These are phyloP conservation scores for Verasper variegatus DNA, from an alignment of 2,113 vertebrate genomes.

Conservation along the genomic window DNA sequence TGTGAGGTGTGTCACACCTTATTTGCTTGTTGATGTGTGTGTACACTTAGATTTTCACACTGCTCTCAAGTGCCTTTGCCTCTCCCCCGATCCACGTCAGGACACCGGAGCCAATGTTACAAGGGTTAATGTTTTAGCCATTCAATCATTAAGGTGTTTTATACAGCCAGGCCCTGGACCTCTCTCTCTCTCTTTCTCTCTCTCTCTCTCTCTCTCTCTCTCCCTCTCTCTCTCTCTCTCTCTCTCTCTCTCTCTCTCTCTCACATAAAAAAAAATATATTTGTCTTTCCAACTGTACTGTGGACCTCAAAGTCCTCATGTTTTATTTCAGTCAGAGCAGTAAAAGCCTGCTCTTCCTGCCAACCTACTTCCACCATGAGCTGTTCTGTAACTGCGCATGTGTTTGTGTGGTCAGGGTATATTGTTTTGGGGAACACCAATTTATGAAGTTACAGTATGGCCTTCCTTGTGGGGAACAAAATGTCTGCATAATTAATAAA, in stretches of 20 bases:
- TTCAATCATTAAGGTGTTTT: constrained; percentile 82
- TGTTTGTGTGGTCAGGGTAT: constrained; percentile 16
- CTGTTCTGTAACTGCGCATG: constrained; percentile 57
- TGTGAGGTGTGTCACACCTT: constrained; percentile 25
- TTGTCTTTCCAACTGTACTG: constrained; percentile 87
- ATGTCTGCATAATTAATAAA: no score
- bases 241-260: constrained; percentile 76
- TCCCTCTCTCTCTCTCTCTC: constrained; percentile 74
- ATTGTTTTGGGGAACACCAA: background rate
- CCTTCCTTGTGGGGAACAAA: no score
- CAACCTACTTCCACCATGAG: constrained; percentile 56
- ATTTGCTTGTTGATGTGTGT: constrained; percentile 34
- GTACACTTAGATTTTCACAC: constrained; percentile 34
- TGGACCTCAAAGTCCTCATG: constrained; percentile 83
- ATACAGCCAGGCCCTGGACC: constrained; percentile 71
- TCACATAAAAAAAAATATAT: constrained; percentile 84
- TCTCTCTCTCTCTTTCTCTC: constrained; percentile 73
- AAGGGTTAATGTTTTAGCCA: constrained; percentile 83
- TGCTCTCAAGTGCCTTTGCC: constrained; percentile 39
- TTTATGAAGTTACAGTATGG: no score
- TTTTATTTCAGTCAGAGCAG: constrained; percentile 82
- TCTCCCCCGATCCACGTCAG: constrained; percentile 50
- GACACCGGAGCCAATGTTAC: constrained; percentile 62
- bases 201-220: constrained; percentile 74
- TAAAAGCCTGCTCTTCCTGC: constrained; percentile 79